phyloP scores from a whole-genome alignment of 2,113 vertebrate genomes.

The Corythornis madagascariensis region DNA sequence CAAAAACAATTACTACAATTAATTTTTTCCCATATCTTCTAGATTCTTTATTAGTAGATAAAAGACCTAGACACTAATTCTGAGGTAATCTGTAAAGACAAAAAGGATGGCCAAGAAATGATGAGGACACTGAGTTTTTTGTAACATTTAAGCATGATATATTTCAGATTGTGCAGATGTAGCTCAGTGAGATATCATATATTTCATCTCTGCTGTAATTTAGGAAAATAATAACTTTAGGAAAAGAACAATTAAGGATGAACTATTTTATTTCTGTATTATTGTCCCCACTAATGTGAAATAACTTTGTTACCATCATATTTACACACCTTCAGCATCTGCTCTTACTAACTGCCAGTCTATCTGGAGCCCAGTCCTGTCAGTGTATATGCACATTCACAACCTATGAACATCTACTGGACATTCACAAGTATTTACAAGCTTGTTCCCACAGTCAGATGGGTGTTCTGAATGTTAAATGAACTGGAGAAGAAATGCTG shows the following conservation, averaged over 20 bases:
- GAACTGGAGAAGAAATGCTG: not conserved
- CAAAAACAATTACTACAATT: not conserved
- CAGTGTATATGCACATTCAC: accelerated
- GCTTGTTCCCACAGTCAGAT: not conserved
- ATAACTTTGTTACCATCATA: not conserved
- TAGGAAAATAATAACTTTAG: not conserved
- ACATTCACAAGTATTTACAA: not conserved
- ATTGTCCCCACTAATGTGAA: not conserved
- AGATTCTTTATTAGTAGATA: not conserved
- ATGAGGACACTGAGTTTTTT: not conserved
- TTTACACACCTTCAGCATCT: not conserved
- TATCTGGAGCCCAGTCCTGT: not conserved
- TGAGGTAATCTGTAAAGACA: not conserved
- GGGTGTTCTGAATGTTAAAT: not conserved
- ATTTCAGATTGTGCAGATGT: not conserved
- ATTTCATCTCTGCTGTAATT: not conserved
- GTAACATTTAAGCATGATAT: not conserved
- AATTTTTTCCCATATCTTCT: not conserved
- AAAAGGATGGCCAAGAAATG: not conserved
- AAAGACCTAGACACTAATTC: not conserved
- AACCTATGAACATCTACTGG: not conserved
- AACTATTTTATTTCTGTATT: not conserved
- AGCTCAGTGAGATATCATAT: not conserved
- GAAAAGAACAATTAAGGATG: not conserved
- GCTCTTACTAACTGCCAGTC: not conserved